Percentiles rank a stretch among this genome's conserved stretches.
Conservation (phyloP, 2,888 invertebrate species). For the Meteorus colon region DNA sequence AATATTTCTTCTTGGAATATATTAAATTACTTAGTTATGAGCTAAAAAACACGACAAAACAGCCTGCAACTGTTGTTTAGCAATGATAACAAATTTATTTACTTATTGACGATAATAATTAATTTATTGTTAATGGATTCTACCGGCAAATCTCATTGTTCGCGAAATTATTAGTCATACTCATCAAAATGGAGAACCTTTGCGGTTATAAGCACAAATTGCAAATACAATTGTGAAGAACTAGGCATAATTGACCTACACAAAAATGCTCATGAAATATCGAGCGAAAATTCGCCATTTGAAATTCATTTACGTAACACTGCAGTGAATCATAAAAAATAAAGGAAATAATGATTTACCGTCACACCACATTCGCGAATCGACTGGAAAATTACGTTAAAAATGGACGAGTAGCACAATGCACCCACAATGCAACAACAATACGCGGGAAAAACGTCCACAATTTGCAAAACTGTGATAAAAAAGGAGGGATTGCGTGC, state of each 20-base stretch:
- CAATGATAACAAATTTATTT: no score
- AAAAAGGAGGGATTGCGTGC: not conserved
- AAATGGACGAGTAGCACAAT: not conserved
- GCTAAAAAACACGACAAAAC: no score
- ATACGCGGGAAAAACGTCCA: not conserved
- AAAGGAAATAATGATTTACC: not conserved
- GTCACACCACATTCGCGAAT: not conserved
- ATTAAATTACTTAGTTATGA: no score
- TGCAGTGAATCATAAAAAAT: not conserved
- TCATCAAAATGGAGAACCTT: no score
- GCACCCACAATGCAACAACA: not conserved
- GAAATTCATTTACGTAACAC: not conserved
- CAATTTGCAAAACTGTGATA: not conserved
- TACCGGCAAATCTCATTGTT: no score
- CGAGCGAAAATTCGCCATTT: not conserved
- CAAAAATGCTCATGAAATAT: not conserved
- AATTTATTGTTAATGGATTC: no score
- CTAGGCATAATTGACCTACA: not conserved
- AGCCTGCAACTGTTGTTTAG: no score
- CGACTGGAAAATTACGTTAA: not conserved
- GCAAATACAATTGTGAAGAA: not conserved
- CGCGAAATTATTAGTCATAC: no score
- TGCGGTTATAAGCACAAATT: not conserved
- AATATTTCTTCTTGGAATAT: no score
- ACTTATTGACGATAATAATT: no score